Evolutionary conservation across 2,888 invertebrate species (phyloP), one percentile per base, ranked within the genome.

Genomic region (Adineta ricciae): DNA sequence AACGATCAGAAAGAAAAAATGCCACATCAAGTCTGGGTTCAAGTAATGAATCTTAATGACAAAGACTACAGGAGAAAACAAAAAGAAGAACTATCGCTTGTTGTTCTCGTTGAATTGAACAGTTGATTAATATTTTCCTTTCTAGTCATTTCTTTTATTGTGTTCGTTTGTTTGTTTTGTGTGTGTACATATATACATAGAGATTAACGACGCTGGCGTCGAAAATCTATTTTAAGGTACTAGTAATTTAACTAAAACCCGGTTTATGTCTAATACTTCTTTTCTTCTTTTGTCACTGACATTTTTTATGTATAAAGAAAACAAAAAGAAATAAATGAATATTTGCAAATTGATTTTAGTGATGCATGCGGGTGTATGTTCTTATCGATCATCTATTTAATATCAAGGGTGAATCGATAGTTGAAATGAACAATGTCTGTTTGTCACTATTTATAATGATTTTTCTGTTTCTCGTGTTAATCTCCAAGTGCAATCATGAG

Each of bases 1-100:
- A 78, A 41, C 24, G 78, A 78, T 32, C 64, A 27, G 64, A 64
- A 64, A 32, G 64, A 64, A 78, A 78, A 78, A 78, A 78, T 78
- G 78, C 78, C 0, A 78, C 78, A 14, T 78, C 78, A 78, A 41
- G 78, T 78, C n/a, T 78, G n/a, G 78, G 78, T 24, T 41, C 41
- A 11, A 41, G 78, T 41, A 38, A 78, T 41, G 78, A 78, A 41
- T 78, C 78, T 4, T 64, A 27, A 64, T 3, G 3, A 11, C n/a
- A n/a, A n/a, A n/a, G n/a, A n/a, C n/a, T n/a, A n/a, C n/a, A n/a
- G n/a, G n/a, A 27, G 11, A 7, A 56, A 11, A 46, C 46, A 46
- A 11, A 50, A 50, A 50, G 19, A 50, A 19, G 19, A 50, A 7
- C 14, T 50, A 50, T 2, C 19, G 50, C 50, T 50, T 2, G 50